Base-by-base conservation (phyloP, 2,113 vertebrate genomes). In the Hydropotes inermis region DNA sequence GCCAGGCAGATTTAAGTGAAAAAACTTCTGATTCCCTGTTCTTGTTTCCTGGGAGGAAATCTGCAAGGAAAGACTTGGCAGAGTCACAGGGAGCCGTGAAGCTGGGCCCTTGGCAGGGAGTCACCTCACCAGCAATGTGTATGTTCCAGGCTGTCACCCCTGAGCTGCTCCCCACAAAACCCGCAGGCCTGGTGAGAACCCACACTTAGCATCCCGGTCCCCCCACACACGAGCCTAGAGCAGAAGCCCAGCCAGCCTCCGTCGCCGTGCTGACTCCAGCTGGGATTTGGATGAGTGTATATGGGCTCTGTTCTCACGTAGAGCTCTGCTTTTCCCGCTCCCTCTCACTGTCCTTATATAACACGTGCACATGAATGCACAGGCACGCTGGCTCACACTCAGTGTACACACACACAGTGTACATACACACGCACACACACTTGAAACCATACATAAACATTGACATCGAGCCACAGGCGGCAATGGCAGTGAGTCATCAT, bases 21-120 rank as follows among this genome's bases (percentile, higher is more conserved):
- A 87, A 64, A 15, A 7, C 96, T 97, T 82, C 95, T 94, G 33
- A 74, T 7, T 8, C 92, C 96, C 95, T 97, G 88, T 52, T 81
- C 91, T 95, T 95, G 96, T 98, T 95, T 98, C 94, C 87, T 94
- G 67, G 96, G 92, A 79, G 81, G 81, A 74, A 87, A 61, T 36
- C 47, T 89, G 95, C 95, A 85, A 87, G 95, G 97, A 96, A 96
- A 97, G 98, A 94, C 95, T 96, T 98, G 98, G 98, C 98, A 97
- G 98, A 54, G 84, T 91, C 97, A 67, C 36, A 16, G 96, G 95
- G 97, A 98, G 96, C 98, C 97, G 97, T 78, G 95, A 97, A 98
- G 96, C 96, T 97, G 97, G 84, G 74, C 91, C 90, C 67, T 97
- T 97, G 98, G 97, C 98, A 98, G 70, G 43, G 89, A 97, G 94